Evolutionary conservation across 2,797 vertebrate genomes (phyloP).

Genomic region (Silurus lanzhouensis): DNA sequence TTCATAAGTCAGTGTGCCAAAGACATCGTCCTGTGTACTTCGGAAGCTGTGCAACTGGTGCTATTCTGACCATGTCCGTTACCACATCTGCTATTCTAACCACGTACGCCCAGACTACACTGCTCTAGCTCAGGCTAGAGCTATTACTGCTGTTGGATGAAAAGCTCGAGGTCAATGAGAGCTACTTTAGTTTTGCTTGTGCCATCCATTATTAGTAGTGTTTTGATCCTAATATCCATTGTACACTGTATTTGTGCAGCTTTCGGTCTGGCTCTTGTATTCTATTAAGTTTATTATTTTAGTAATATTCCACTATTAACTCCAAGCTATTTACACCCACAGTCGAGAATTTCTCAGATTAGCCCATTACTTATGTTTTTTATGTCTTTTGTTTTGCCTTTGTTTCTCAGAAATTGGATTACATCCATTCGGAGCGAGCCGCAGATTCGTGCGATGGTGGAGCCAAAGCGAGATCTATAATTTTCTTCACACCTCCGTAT

Average conservation of each 20-base stretch:
- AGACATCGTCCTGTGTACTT: too few species aligned
- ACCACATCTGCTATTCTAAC: too few species aligned
- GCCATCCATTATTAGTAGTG: not conserved
- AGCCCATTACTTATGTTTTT: slow-evolving; percentile 39
- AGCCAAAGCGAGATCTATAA: slow-evolving; percentile 45
- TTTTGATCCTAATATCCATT: not conserved
- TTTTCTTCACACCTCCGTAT: slow-evolving; percentile 46
- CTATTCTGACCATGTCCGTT: too few species aligned
- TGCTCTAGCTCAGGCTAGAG: too few species aligned
- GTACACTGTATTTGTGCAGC: not conserved
- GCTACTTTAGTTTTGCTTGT: not conserved
- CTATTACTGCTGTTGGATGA: too few species aligned
- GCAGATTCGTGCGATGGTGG: slow-evolving; percentile 23
- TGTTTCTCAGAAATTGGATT: slow-evolving; percentile 41
- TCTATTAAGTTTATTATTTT: slow-evolving; percentile 17
- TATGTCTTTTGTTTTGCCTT: not conserved
- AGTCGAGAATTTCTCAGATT: slow-evolving; percentile 32
- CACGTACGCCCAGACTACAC: too few species aligned
- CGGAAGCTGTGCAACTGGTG: too few species aligned
- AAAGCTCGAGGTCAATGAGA: not conserved
- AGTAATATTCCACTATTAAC: slow-evolving; percentile 10
- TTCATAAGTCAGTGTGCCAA: too few species aligned
- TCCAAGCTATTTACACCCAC: slow-evolving; percentile 17
- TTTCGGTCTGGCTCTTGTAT: not conserved
- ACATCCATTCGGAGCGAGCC: slow-evolving; percentile 22